These are phyloP conservation scores for Scarus forsteni DNA, from an alignment of 2,797 vertebrate genomes.

Conservation along the genomic window DNA sequence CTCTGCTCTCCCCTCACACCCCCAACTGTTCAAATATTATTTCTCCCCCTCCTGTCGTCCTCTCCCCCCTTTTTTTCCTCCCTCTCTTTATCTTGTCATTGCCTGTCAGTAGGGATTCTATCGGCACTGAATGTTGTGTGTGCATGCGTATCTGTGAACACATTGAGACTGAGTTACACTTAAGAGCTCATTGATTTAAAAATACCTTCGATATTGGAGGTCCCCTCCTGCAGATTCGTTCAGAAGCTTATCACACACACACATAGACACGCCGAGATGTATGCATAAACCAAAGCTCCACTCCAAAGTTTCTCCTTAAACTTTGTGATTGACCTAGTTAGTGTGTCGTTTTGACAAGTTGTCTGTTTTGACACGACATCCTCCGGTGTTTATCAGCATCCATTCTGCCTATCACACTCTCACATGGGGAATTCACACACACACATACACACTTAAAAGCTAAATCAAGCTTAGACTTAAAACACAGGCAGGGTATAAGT, in stretches of 20 bases:
- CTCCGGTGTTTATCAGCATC: conserved; percentile 85
- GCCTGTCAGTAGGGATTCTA: conserved; percentile 85
- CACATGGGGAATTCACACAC: conserved; percentile 71
- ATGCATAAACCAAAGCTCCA: conserved; percentile 79
- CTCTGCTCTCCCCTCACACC: conserved; percentile 18
- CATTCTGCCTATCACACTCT: conserved; percentile 78
- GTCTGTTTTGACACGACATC: conserved; percentile 85
- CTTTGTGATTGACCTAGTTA: conserved; percentile 87
- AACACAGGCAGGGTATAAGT: conserved; percentile 53
- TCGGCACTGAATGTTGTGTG: conserved; percentile 79
- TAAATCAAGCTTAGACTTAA: conserved; percentile 66
- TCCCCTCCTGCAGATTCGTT: conserved; percentile 81
- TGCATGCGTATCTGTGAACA: conserved; percentile 71
- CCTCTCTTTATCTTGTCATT: conserved; percentile 86
- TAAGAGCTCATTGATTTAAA: conserved; percentile 88
- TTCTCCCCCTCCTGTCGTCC: conserved; percentile 75
- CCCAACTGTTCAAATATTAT: conserved; percentile 82
- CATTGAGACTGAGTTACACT: conserved; percentile 82
- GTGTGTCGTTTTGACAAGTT: conserved; percentile 80
- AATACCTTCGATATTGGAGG: conserved; percentile 87
- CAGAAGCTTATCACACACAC: conserved; percentile 75
- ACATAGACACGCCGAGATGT: conserved; percentile 65
- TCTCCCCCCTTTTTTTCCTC: conserved; percentile 67
- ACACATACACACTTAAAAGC: conserved; percentile 50
- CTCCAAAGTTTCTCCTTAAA: conserved; percentile 85